phyloP scores from a whole-genome alignment of 2,113 vertebrate genomes.

The Pteruthius melanotis region DNA sequence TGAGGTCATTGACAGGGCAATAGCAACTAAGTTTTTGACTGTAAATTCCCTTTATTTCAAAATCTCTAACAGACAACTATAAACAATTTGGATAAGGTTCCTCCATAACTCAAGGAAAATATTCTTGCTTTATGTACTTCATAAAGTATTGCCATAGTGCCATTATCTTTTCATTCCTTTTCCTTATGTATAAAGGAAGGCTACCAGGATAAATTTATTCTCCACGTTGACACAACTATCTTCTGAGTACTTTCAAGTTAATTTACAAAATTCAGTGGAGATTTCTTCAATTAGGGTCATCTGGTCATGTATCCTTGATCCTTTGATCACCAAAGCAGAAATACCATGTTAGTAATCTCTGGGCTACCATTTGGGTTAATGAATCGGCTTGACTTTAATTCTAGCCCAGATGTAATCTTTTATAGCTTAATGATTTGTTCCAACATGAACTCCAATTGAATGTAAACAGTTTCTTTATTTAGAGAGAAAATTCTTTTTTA shows the following conservation, averaged over 20 bases:
- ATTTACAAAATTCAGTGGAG: slow-evolving; percentile 37
- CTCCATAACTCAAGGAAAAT: slow-evolving; percentile 12
- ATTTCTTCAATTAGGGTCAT: slow-evolving; percentile 69
- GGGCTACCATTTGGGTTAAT: slow-evolving; percentile 69
- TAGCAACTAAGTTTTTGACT: neutral
- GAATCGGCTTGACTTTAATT: slow-evolving; percentile 74
- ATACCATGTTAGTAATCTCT: slow-evolving; percentile 63
- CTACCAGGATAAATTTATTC: slow-evolving; percentile 18
- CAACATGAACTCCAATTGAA: slow-evolving; percentile 58
- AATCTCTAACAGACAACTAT: slow-evolving; percentile 49
- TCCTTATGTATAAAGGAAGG: slow-evolving; percentile 1
- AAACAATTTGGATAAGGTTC: slow-evolving; percentile 38
- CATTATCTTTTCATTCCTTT: neutral
- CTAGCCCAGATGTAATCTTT: slow-evolving; percentile 72
- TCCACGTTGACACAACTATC: neutral
- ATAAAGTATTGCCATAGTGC: neutral
- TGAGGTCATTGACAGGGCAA: slow-evolving; percentile 66
- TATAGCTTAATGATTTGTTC: slow-evolving; percentile 70
- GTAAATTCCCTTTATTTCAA: slow-evolving; percentile 54
- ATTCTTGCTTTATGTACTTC: neutral
- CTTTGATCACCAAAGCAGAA: slow-evolving; percentile 57
- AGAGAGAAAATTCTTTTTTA: slow-evolving; percentile 64
- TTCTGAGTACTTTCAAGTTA: slow-evolving; percentile 33
- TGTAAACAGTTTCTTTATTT: slow-evolving; percentile 67
- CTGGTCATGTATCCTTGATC: slow-evolving; percentile 60